Percentiles rank a stretch among this genome's conserved stretches.
These are phyloP conservation scores for Philotrypesis tridentata DNA, from an alignment of 1,140 invertebrate genomes.

Conservation along the genomic window DNA sequence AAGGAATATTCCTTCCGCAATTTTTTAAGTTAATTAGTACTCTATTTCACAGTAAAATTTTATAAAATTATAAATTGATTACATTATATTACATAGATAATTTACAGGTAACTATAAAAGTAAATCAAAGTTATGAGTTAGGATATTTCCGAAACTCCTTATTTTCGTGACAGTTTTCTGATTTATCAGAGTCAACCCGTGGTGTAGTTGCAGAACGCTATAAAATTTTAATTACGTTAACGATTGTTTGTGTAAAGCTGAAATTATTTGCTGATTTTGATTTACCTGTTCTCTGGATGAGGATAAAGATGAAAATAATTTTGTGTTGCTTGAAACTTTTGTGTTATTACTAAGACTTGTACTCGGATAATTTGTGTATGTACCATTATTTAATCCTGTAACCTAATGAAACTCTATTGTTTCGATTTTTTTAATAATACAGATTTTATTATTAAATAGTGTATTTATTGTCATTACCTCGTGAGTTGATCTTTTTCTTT, in stretches of 20 bases:
- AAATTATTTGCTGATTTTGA: not conserved
- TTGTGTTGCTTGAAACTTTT: conserved; percentile 27
- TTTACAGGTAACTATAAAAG: conserved; percentile 36
- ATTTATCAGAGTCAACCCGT: conserved; percentile 34
- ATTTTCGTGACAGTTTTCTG: conserved; percentile 24
- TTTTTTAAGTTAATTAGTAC: not conserved
- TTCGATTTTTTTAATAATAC: not conserved
- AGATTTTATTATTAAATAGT: conserved; percentile 13
- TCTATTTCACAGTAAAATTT: not conserved
- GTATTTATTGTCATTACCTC: conserved; percentile 53
- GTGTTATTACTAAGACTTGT: conserved; percentile 35
- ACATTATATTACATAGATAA: conserved; percentile 47
- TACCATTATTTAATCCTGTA: conserved; percentile 42
- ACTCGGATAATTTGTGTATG: conserved; percentile 34
- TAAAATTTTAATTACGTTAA: not conserved
- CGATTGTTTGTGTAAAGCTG: not conserved
- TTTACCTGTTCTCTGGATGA: conserved; percentile 31
- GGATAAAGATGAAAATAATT: conserved; percentile 6
- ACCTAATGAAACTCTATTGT: conserved; percentile 7
- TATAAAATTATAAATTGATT: conserved; percentile 27
- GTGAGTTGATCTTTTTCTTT: conserved; percentile 58
- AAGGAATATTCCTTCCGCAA: not conserved
- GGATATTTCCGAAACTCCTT: conserved; percentile 33
- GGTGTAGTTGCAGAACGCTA: conserved; percentile 31
- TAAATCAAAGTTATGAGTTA: conserved; percentile 22